A percentile compares a stretch with the other conserved stretches of the same genome.
Evolutionary conservation across 2,888 invertebrate genomes (phyloP).

Genomic region (Ophion slaviceki): DNA sequence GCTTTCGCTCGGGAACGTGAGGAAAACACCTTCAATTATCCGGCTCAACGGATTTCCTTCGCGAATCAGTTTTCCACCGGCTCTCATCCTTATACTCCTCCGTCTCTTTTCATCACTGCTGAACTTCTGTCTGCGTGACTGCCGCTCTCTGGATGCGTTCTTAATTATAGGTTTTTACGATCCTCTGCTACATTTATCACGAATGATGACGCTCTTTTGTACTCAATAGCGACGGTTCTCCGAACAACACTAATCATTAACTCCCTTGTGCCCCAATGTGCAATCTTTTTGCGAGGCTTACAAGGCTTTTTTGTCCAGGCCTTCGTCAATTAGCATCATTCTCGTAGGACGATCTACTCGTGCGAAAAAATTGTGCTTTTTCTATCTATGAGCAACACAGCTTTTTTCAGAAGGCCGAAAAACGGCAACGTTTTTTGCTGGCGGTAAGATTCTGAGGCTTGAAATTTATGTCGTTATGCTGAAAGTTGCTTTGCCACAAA

Average conservation of each 20-base stretch:
- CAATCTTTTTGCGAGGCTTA: too few species aligned
- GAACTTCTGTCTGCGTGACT: background rate
- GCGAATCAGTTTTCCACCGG: constrained; percentile 48
- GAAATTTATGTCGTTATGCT: too few species aligned
- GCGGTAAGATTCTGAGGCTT: too few species aligned
- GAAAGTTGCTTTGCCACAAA: too few species aligned
- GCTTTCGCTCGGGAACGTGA: constrained; percentile 18
- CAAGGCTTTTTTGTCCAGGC: too few species aligned
- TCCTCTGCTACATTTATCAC: background rate
- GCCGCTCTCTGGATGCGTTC: background rate
- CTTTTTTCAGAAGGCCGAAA: too few species aligned
- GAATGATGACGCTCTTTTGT: background rate
- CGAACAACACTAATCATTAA: background rate
- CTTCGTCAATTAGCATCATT: too few species aligned
- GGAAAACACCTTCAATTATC: constrained; percentile 61
- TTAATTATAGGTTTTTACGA: background rate
- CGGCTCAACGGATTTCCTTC: constrained; percentile 49
- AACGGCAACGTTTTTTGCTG: too few species aligned
- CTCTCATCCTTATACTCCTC: constrained; percentile 22
- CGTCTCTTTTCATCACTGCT: constrained; percentile 34
- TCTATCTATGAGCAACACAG: too few species aligned
- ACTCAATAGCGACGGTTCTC: background rate
- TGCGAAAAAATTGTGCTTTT: too few species aligned
- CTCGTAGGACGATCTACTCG: too few species aligned
- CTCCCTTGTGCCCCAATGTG: background rate